A percentile compares a stretch with the other conserved stretches of the same genome.
Conservation (phyloP, 2,797 vertebrate species). For the Pseudochirops corinnae region DNA sequence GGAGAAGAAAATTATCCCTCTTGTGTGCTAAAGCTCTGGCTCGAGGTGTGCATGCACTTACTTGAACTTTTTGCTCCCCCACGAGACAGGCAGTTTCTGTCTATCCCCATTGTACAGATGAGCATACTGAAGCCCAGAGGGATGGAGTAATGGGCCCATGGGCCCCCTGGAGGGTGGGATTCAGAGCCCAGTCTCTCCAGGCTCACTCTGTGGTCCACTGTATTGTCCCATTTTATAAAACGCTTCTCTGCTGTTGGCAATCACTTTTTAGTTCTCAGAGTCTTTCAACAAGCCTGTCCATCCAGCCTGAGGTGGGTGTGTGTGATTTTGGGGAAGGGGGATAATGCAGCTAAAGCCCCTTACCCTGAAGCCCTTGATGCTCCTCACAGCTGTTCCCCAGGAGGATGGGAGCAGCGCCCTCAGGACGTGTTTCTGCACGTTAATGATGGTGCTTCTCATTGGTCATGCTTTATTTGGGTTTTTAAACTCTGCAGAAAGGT, state of each 20-base stretch:
- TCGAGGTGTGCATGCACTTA: background rate
- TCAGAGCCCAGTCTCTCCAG: background rate
- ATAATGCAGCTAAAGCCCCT: background rate
- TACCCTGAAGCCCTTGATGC: background rate
- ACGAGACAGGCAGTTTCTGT: background rate
- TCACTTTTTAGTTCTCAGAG: background rate
- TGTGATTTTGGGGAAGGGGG: background rate
- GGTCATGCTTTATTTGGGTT: background rate
- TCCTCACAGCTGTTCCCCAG: background rate
- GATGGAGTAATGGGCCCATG: no score
- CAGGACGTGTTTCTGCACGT: background rate
- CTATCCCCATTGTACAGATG: background rate
- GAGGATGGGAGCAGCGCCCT: background rate
- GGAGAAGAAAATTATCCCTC: background rate
- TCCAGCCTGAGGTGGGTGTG: background rate
- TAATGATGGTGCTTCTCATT: background rate
- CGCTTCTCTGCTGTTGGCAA: fast-evolving
- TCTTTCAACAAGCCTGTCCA: background rate
- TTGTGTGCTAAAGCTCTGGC: background rate
- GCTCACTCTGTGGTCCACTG: background rate
- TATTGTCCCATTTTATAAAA: background rate
- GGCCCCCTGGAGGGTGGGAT: background rate
- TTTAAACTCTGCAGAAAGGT: background rate
- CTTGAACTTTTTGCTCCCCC: background rate
- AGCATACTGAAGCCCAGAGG: background rate